Evolutionary conservation across 2,113 vertebrate genomes (phyloP), one percentile per base, ranked within the genome.

Genomic region (Zosterops pallidus): DNA sequence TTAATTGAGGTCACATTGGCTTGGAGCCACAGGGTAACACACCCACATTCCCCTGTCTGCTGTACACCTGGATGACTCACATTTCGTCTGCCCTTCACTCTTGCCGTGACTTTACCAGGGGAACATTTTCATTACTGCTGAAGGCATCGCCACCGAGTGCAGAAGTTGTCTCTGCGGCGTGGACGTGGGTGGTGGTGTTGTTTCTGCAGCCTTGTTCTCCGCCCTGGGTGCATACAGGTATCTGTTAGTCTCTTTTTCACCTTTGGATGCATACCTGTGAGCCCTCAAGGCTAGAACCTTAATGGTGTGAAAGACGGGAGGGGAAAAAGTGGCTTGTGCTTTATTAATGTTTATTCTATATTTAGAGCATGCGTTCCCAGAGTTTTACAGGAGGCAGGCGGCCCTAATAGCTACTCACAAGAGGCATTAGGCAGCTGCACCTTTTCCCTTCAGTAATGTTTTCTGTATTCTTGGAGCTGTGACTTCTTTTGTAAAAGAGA

Each of bases 1-100:
- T 90, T 93, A 85, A 91, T 87, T 94, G 92, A 96, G 82, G 94
- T 95, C 94, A 92, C 53, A 7, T 53, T 93, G 92, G 96, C 92
- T 52, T 80, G 42, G 67, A 85, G 92, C 95, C 92, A 94, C 55
- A 25, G 39, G 50, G 59, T 83, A 70, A 92, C 94, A 94, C 94
- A 90, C 95, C 90, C 90, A 92, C 84, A 88, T 96, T 97, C 93
- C 78, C 91, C 41, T 83, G 83, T 89, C 89, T 92, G 72, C 86
- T 0, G 0, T 60, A 28, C 53, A 68, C 60, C 41, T 59, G 56
- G n/a, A 63, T 96, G 94, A 95, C 52, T 95, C 95, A 95, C 4
- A 0, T 91, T 93, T 31, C 0, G 8, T 92, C 95, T 96, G 83
- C 80, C 86, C 60, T 88, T 85, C 6, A 0, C 92, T 95, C 62